These are phyloP conservation scores for Saccostrea glomerata DNA, from an alignment of 1,140 invertebrate genomes.

Conservation along the genomic window DNA sequence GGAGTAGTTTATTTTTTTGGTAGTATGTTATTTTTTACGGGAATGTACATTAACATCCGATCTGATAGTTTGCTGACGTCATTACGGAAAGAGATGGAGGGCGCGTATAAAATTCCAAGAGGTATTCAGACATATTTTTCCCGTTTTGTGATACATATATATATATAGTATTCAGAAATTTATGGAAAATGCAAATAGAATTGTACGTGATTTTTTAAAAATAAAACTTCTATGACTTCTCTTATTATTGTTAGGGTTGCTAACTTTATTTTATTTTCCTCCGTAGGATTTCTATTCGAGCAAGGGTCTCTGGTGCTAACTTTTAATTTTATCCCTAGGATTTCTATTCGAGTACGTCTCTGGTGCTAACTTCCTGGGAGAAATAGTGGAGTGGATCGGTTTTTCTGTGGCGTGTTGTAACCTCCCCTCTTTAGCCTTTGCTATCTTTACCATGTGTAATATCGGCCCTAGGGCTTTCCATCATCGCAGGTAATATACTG, in stretches of 20 bases:
- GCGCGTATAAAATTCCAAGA: conserved; percentile 81
- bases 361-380: conserved; percentile 64
- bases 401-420: conserved; percentile 62
- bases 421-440: conserved; percentile 80
- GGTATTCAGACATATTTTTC: conserved; percentile 60
- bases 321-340: conserved; percentile 79
- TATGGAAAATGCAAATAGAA: too few relatives aligned
- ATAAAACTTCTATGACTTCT: too few relatives aligned
- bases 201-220: too few relatives aligned
- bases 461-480: conserved; percentile 80
- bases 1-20: conserved; percentile 60
- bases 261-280: too few relatives aligned
- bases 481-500: conserved; percentile 79
- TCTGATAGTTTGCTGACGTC: conserved; percentile 73
- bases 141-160: too few relatives aligned
- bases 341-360: conserved; percentile 83
- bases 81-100: conserved; percentile 78
- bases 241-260: too few relatives aligned
- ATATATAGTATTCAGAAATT: too few relatives aligned
- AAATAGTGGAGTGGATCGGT: too few relatives aligned
- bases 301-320: conserved; percentile 82
- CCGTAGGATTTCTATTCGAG: too few relatives aligned
- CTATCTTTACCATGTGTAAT: conserved; percentile 80
- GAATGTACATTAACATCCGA: conserved; percentile 77
- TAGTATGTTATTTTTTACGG: conserved; percentile 70